These are phyloP conservation scores for Nematolebias whitei DNA, from an alignment of 2,113 vertebrate genomes.

Conservation along the genomic window DNA sequence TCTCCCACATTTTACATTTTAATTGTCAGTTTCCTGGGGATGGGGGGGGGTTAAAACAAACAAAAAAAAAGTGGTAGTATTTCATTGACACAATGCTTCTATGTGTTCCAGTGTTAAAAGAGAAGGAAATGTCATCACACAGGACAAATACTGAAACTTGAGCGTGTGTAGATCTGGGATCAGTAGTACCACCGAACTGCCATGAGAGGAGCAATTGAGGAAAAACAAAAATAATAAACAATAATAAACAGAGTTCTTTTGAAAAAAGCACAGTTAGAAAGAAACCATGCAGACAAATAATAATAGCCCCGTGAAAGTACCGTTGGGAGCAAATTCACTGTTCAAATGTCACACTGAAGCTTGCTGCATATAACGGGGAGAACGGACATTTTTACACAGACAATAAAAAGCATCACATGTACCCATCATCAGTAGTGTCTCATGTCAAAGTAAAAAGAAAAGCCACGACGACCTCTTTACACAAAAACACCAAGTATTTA, in stretches of 20 bases:
- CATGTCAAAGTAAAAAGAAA: slow-evolving; percentile 53
- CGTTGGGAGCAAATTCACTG: slow-evolving; percentile 38
- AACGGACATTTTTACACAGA: slow-evolving; percentile 58
- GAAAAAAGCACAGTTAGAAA: slow-evolving; percentile 41
- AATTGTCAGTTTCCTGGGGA: slow-evolving; percentile 28
- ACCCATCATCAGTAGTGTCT: slow-evolving; percentile 76
- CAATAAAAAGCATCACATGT: slow-evolving; percentile 62
- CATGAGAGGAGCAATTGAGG: slow-evolving; percentile 21
- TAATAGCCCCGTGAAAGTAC: slow-evolving; percentile 55
- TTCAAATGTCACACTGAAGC: slow-evolving; percentile 47
- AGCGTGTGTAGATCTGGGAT: slow-evolving; percentile 46
- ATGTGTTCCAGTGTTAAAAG: slow-evolving; percentile 73
- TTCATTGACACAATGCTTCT: slow-evolving; percentile 27
- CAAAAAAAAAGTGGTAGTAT: slow-evolving; percentile 48
- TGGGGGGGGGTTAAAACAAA: neutral
- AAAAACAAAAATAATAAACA: neutral
- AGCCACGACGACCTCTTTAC: slow-evolving; percentile 52
- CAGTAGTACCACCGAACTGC: slow-evolving; percentile 73
- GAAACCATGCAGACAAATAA: slow-evolving; percentile 41
- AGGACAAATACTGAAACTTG: slow-evolving; percentile 27
- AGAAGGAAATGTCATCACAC: slow-evolving; percentile 41
- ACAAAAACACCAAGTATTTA: slow-evolving; percentile 46
- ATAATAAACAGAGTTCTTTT: slow-evolving; percentile 51
- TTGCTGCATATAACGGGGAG: slow-evolving; percentile 36
- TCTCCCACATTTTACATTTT: slow-evolving; percentile 38